Conservation (phyloP, 2,888 invertebrate species). For the Epinotia ramella region DNA sequence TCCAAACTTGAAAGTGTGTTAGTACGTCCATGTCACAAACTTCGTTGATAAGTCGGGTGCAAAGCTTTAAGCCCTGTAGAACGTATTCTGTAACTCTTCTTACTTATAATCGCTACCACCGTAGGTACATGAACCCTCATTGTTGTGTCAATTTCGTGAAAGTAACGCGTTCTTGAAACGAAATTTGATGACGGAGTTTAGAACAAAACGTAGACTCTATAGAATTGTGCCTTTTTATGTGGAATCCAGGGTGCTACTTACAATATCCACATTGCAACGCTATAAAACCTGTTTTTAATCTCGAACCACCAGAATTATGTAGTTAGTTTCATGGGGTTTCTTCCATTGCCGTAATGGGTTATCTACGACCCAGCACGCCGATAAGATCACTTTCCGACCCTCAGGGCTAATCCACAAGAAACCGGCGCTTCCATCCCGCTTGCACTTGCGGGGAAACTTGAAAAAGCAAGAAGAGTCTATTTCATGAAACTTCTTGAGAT, state of each 20-base stretch:
- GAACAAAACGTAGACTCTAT: no score
- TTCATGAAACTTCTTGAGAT: neutral
- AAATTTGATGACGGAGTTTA: no score
- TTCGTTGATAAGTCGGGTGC: conserved; percentile 2
- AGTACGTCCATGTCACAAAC: neutral
- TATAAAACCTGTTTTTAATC: neutral
- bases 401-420: conserved; percentile 32
- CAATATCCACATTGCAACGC: no score
- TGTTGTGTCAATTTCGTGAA: neutral
- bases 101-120: neutral
- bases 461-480: neutral
- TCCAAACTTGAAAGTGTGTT: neutral
- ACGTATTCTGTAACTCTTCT: neutral
- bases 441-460: neutral
- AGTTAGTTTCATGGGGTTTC: conserved; percentile 14
- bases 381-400: conserved; percentile 34
- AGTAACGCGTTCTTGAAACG: neutral
- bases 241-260: no score
- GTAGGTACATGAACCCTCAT: neutral
- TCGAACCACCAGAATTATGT: neutral
- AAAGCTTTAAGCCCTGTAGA: neutral
- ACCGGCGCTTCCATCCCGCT: neutral
- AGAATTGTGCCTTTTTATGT: no score
- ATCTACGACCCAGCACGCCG: conserved; percentile 5
- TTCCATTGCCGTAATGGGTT: conserved; percentile 16